Evolutionary conservation across 2,888 invertebrate species (phyloP).

Genomic region (Arctia plantaginis): DNA sequence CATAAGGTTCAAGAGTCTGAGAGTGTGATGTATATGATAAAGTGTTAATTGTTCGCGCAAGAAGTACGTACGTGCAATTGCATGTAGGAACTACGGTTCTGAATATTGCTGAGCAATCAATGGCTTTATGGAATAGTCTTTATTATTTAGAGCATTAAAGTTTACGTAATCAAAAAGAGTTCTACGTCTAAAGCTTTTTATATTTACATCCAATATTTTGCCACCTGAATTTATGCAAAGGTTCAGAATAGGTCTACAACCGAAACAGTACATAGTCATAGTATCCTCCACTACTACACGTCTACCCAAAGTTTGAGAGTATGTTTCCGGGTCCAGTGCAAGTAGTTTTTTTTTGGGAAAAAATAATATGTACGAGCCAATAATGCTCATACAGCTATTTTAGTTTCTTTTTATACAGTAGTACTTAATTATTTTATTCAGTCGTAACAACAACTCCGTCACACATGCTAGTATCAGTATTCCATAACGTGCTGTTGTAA

Average conservation of each 20-base stretch:
- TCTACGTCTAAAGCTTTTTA: neutral
- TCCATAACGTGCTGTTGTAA: no score
- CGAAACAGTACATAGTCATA: neutral
- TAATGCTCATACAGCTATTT: no score
- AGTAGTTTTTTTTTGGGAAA: no score
- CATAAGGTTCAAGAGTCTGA: conserved; percentile 4
- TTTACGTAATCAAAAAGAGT: neutral
- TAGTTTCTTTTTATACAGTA: no score
- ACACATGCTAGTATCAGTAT: no score
- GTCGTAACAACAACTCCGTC: no score
- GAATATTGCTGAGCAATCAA: conserved; percentile 4
- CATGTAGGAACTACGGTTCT: conserved; percentile 10
- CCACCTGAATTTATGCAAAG: neutral
- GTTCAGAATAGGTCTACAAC: neutral
- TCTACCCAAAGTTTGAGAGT: no score
- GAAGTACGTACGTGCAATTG: conserved; percentile 6
- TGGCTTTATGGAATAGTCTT: neutral
- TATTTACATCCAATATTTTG: neutral
- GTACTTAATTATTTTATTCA: no score
- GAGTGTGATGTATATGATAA: neutral
- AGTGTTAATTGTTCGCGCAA: conserved; percentile 20
- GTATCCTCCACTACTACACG: no score
- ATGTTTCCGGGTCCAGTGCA: no score
- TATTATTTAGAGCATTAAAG: neutral
- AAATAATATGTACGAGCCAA: no score